These are phyloP conservation scores for Limnothrissa miodon DNA, from an alignment of 2,113 vertebrate species.

Conservation along the genomic window DNA sequence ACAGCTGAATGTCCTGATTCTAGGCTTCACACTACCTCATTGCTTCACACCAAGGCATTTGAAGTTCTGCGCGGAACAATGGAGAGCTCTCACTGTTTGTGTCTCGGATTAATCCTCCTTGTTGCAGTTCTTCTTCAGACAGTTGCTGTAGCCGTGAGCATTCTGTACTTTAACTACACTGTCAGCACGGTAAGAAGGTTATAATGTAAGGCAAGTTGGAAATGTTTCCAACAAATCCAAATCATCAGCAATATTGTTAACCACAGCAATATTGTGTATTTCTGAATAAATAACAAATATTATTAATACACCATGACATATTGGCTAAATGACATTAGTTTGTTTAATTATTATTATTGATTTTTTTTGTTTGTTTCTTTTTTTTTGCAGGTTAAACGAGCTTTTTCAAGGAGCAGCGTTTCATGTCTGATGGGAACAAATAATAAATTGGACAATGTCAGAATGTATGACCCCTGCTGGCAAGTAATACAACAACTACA, in stretches of 20 bases:
- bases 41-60: too few species aligned
- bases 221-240: too few species aligned
- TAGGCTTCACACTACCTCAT: too few species aligned
- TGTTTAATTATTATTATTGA: too few species aligned
- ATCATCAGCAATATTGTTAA: not conserved
- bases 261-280: too few species aligned
- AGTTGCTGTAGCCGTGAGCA: slow-evolving; percentile 81
- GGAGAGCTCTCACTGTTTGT: slow-evolving; percentile 61
- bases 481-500: slow-evolving; percentile 82
- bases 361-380: too few species aligned
- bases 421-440: slow-evolving; percentile 78
- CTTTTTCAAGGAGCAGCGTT: slow-evolving; percentile 71
- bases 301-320: too few species aligned
- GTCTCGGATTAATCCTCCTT: slow-evolving; percentile 74
- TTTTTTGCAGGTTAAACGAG: slow-evolving; percentile 80
- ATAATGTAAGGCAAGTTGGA: not conserved
- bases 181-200: not conserved
- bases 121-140: slow-evolving; percentile 81
- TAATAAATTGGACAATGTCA: slow-evolving; percentile 56
- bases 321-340: slow-evolving; percentile 43
- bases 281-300: too few species aligned
- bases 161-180: slow-evolving; percentile 80
- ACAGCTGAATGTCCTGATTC: not conserved
- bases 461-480: slow-evolving; percentile 77
- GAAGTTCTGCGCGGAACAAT: slow-evolving; percentile 32